These are phyloP conservation scores for Callopanchax toddi DNA, from an alignment of 2,113 vertebrate genomes.

Conservation along the genomic window DNA sequence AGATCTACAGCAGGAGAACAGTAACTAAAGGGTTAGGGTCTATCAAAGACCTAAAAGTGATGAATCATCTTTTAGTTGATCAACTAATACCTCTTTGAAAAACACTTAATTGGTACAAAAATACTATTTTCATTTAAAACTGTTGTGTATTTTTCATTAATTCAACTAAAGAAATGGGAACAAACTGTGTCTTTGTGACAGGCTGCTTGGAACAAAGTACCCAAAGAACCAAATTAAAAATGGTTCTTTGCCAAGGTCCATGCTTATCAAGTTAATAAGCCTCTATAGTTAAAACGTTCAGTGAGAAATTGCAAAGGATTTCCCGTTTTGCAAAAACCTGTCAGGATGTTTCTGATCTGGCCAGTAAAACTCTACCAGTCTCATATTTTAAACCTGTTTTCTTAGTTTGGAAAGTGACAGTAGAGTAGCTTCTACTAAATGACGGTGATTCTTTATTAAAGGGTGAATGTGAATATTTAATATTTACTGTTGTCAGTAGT, in stretches of 20 bases:
- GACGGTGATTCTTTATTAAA: no score
- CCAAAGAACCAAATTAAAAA: no score
- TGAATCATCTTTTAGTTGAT: no score
- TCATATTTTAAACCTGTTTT: not conserved
- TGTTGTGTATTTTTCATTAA: not conserved
- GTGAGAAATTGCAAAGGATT: not conserved
- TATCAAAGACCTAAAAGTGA: no score
- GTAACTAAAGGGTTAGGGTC: no score
- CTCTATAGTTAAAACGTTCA: not conserved
- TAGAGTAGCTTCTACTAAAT: not conserved
- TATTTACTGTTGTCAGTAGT: constrained; percentile 7
- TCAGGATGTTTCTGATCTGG: not conserved
- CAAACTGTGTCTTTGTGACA: no score
- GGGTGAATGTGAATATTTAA: constrained; percentile 6
- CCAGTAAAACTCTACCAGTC: not conserved
- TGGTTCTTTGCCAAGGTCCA: no score
- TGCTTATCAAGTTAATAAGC: not conserved
- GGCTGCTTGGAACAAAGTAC: no score
- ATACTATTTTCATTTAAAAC: not conserved
- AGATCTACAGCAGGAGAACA: no score
- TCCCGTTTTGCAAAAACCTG: no score
- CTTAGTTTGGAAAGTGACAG: not conserved
- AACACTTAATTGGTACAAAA: not conserved
- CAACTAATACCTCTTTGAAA: not conserved
- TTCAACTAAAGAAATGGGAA: no score